These are phyloP conservation scores for Chrysina gloriosa DNA, from an alignment of 2,888 invertebrate species.

Conservation along the genomic window DNA sequence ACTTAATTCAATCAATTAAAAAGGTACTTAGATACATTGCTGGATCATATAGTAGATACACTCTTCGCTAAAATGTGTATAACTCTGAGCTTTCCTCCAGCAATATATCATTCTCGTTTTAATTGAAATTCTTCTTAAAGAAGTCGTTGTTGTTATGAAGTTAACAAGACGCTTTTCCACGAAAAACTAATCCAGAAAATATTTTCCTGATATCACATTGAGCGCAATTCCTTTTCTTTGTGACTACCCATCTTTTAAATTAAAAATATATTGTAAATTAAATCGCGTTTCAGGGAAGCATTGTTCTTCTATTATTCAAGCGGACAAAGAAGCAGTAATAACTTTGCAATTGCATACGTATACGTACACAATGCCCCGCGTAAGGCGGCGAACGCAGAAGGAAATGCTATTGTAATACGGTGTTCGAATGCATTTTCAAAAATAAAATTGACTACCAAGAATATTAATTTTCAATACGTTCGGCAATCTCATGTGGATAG, in stretches of 20 bases:
- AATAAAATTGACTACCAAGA: neutral
- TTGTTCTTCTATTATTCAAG: neutral
- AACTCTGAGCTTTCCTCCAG: no score
- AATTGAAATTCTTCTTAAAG: no score
- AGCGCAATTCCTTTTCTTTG: no score
- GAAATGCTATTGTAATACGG: neutral
- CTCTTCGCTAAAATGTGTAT: no score
- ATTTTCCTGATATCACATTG: no score
- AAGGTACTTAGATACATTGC: no score
- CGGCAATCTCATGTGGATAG: neutral
- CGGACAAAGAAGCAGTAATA: neutral
- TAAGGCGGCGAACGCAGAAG: neutral
- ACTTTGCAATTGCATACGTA: neutral
- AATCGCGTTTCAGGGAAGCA: neutral
- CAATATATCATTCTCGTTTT: no score
- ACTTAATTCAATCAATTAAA: no score
- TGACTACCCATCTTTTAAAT: neutral
- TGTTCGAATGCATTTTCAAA: neutral
- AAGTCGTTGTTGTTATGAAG: no score
- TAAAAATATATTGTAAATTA: neutral
- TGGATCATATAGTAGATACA: no score
- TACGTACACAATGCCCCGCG: neutral
- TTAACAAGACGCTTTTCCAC: no score
- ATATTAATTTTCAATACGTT: constrained; percentile 12
- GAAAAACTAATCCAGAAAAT: no score